A percentile compares a stretch with the other conserved stretches of the same genome.
Conservation (phyloP, 92 coral and sea anemone genomes). For the Palythoa grandis region DNA sequence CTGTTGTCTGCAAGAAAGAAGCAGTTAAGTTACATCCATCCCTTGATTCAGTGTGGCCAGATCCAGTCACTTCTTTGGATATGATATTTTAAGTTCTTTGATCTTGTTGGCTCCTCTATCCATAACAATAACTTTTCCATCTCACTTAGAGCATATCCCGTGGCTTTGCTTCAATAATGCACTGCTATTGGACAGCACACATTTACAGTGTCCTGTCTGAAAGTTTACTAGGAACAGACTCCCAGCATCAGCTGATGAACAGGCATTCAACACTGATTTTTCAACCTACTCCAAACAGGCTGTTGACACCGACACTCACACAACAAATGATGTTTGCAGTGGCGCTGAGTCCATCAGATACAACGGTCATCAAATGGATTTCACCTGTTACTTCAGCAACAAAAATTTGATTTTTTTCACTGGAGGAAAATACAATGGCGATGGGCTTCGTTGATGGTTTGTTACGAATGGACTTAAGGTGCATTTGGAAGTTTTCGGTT, state of each 20-base stretch:
- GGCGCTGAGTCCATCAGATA: slow-evolving; percentile 35
- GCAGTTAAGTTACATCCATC: slow-evolving; percentile 46
- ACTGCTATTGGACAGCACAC: slow-evolving; percentile 44
- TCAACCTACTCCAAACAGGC: slow-evolving; percentile 21
- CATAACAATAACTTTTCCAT: slow-evolving; percentile 35
- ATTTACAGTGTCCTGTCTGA: not conserved
- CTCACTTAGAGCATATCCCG: slow-evolving; percentile 43
- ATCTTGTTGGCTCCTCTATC: slow-evolving; percentile 47
- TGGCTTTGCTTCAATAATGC: slow-evolving; percentile 45
- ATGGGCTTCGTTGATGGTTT: slow-evolving; percentile 9
- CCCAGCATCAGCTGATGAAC: slow-evolving; percentile 54
- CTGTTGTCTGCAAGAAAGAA: slow-evolving; percentile 48
- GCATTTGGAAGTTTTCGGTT: no score
- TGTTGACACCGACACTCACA: slow-evolving; percentile 9
- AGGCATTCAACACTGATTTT: slow-evolving; percentile 28
- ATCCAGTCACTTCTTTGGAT: slow-evolving; percentile 25
- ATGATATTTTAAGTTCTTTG: slow-evolving; percentile 21
- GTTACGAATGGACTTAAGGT: slow-evolving; percentile 13
- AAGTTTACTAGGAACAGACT: slow-evolving; percentile 43
- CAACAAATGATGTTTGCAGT: slow-evolving; percentile 23
- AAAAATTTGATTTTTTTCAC: slow-evolving; percentile 4
- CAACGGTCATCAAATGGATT: slow-evolving; percentile 38
- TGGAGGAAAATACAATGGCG: not conserved
- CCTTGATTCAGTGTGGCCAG: slow-evolving; percentile 26
- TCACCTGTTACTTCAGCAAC: slow-evolving; percentile 20